These are phyloP conservation scores for Ischnus inquisitorius DNA, from an alignment of 2,888 invertebrate genomes.

Conservation along the genomic window DNA sequence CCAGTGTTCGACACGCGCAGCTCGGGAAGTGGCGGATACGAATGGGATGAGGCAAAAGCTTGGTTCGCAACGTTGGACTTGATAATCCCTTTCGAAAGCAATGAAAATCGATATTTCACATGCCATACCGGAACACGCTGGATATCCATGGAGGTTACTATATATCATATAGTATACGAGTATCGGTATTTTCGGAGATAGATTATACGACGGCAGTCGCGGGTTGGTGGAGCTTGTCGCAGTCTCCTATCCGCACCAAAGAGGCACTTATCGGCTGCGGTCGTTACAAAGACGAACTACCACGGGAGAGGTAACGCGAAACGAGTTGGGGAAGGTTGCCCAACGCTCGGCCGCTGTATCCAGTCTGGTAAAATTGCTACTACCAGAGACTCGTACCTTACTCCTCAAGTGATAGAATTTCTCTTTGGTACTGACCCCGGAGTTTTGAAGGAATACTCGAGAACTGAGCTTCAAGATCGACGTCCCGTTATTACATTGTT, in stretches of 20 bases:
- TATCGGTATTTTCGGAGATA: conserved; percentile 40
- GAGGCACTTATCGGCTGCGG: conserved; percentile 64
- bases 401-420: not conserved
- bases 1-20: conserved; percentile 9
- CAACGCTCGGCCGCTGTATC: not conserved
- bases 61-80: conserved; percentile 30
- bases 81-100: conserved; percentile 47
- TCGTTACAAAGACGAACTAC: not conserved
- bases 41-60: not conserved
- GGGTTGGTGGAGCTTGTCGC: not conserved
- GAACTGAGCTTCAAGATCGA: not conserved
- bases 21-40: not conserved
- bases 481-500: not conserved
- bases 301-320: not conserved
- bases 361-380: not conserved
- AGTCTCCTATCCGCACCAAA: conserved; percentile 30
- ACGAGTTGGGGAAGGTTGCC: not conserved
- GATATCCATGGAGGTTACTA: conserved; percentile 19
- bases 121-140: conserved; percentile 33
- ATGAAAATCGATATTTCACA: conserved; percentile 55
- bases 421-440: not conserved
- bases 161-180: not conserved
- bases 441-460: not conserved
- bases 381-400: not conserved
- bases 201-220: conserved; percentile 36